Base-by-base conservation (phyloP, 2,888 invertebrate species). In the Synergus japonicus region DNA sequence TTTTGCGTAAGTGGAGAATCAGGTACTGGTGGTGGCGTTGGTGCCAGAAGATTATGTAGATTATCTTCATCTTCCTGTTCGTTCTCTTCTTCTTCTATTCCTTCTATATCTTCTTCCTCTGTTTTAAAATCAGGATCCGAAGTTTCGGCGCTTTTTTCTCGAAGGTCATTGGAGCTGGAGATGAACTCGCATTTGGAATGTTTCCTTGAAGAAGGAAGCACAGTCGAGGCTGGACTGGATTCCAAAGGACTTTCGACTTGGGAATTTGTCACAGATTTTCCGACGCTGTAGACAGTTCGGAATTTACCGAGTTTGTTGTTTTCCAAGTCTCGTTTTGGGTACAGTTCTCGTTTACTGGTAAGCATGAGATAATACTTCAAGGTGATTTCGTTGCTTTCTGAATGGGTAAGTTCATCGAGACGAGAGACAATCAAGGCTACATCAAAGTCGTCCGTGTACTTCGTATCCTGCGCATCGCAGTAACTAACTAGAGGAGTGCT, bases 371-470 rank as follows among this genome's bases (percentile, higher is more conserved):
- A 92, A 79, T 91, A 92, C 79, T 92, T 92, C 2, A 92, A 85
- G 2, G 87, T 89, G 44, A 92, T 92, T 54, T 92, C 92, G 2
- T 86, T 81, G 83, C 85, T 88, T 77, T 88, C 88, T 1, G 83
- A 87, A 29, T 67, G 79, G 4, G 81, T 49, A 46, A 80, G 82
- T 76, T 91, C 91, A 79, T 92, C 94, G 90, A 89, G 92, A 84
- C 94, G 94, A n/a, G 95, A 93, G 49, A 96, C 94, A 18, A 96
- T 93, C 60, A 96, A 91, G 0, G 95, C 95, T 22, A 96, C 93
- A 86, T 95, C 95, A 89, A 95, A 96, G 87, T 95, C 95, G 83
- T 95, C 95, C 0, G 93, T 93, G 81, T 94, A 94, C 81, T 93
- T 93, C 18, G 93, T 92, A 83, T 95, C 94, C 84, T 95, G 94